phyloP scores from a whole-genome alignment of 2,797 vertebrate species.

The Pseudopleuronectes americanus region DNA sequence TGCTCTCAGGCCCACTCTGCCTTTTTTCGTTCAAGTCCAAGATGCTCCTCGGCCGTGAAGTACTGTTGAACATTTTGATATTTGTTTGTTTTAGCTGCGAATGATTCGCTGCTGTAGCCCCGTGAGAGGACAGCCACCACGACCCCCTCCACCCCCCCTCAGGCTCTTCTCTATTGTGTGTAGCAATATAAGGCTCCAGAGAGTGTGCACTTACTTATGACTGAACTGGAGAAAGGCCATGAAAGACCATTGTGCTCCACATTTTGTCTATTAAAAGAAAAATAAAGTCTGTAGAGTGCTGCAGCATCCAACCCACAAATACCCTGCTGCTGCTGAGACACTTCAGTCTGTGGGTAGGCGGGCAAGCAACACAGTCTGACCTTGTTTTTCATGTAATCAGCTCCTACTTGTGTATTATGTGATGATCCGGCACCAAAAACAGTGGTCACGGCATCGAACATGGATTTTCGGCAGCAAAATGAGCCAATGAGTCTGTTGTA shows the following conservation, averaged over 20 bases:
- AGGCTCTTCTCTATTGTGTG: constrained; percentile 68
- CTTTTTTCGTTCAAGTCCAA: constrained; percentile 24
- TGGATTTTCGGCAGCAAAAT: neutral
- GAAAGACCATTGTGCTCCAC: constrained; percentile 63
- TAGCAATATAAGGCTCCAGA: constrained; percentile 77
- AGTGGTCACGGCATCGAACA: neutral
- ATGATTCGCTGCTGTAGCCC: constrained; percentile 60
- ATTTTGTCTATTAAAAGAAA: constrained; percentile 67
- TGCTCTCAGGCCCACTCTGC: constrained; percentile 1
- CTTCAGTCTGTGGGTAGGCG: constrained; percentile 15
- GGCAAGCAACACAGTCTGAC: constrained; percentile 30
- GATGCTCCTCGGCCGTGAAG: constrained; percentile 56
- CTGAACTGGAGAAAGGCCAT: constrained; percentile 59
- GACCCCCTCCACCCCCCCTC: constrained; percentile 13
- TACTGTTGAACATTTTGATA: constrained; percentile 69
- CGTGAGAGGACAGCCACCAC: constrained; percentile 37
- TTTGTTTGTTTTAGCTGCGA: constrained; percentile 68
- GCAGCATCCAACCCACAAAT: constrained; percentile 34
- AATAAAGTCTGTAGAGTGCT: constrained; percentile 45
- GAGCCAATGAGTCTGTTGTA: neutral
- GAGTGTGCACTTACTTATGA: constrained; percentile 67
- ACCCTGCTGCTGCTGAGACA: constrained; percentile 25
- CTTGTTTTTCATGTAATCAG: constrained; percentile 53
- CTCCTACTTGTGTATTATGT: constrained; percentile 31
- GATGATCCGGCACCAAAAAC: constrained; percentile 3